phyloP scores from a whole-genome alignment of 2,888 invertebrate species.

The Mallateleia sp. region DNA sequence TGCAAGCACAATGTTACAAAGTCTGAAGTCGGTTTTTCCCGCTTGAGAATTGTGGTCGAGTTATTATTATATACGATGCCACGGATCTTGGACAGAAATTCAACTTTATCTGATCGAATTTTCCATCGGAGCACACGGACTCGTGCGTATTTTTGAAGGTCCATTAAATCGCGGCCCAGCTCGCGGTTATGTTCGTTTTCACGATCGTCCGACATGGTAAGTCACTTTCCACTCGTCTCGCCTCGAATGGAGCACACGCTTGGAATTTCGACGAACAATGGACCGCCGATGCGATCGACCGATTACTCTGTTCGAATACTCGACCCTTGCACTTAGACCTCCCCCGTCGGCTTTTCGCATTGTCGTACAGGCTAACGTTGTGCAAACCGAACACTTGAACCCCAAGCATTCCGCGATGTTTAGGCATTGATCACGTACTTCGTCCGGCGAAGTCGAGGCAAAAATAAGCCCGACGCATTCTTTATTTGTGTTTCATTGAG shows the following conservation, averaged over 20 bases:
- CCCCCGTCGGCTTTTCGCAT: constrained; percentile 56
- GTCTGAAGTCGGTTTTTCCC: background rate
- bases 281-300: constrained; percentile 72
- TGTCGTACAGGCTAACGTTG: constrained; percentile 62
- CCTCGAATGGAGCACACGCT: constrained; percentile 65
- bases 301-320: constrained; percentile 75
- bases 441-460: constrained; percentile 15
- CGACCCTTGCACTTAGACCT: constrained; percentile 75
- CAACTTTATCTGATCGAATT: constrained; percentile 37
- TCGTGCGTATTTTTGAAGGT: constrained; percentile 30
- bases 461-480: constrained; percentile 49
- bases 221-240: constrained; percentile 75
- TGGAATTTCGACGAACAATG: constrained; percentile 76
- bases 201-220: constrained; percentile 73
- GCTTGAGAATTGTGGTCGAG: background rate
- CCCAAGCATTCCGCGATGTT: constrained; percentile 63
- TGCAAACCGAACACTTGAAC: constrained; percentile 63
- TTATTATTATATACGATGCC: constrained; percentile 2
- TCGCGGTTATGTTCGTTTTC: constrained; percentile 69
- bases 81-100: background rate
- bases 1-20: background rate
- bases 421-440: constrained; percentile 67
- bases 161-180: constrained; percentile 43
- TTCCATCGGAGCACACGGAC: constrained; percentile 1
- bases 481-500: constrained; percentile 46